A percentile compares a stretch with the other conserved stretches of the same genome.
These are phyloP conservation scores for Megalops cyprinoides DNA, from an alignment of 2,797 vertebrate genomes.

Conservation along the genomic window DNA sequence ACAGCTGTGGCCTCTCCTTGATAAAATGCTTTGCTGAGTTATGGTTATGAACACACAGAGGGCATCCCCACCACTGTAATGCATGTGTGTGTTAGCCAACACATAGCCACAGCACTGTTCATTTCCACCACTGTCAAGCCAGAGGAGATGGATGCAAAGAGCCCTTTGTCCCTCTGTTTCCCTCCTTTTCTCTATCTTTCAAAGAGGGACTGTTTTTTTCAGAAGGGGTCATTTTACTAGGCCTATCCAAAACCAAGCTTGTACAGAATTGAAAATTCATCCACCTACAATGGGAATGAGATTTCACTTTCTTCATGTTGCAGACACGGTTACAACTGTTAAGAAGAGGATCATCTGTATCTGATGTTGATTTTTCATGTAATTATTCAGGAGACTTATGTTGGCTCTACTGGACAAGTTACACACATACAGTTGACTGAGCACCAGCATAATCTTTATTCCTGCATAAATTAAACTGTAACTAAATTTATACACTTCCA, in stretches of 20 bases:
- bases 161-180: background rate
- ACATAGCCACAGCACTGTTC: too few relatives aligned
- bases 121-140: too few relatives aligned
- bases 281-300: background rate
- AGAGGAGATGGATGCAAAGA: too few relatives aligned
- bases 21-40: too few relatives aligned
- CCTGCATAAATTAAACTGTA: conserved; percentile 17
- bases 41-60: too few relatives aligned
- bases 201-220: background rate
- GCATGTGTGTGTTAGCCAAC: too few relatives aligned
- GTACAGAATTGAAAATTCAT: background rate
- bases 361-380: background rate
- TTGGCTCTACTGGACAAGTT: background rate
- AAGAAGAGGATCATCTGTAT: background rate
- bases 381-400: background rate
- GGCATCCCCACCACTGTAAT: too few relatives aligned
- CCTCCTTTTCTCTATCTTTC: background rate
- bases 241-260: background rate
- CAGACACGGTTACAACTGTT: background rate
- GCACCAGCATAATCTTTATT: background rate
- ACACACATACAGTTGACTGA: background rate
- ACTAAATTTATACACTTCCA: conserved; percentile 13
- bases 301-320: background rate
- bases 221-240: background rate
- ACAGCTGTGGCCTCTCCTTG: too few relatives aligned